These are phyloP conservation scores for Trematocara variabile DNA, from an alignment of 2,113 vertebrate species.

Conservation along the genomic window DNA sequence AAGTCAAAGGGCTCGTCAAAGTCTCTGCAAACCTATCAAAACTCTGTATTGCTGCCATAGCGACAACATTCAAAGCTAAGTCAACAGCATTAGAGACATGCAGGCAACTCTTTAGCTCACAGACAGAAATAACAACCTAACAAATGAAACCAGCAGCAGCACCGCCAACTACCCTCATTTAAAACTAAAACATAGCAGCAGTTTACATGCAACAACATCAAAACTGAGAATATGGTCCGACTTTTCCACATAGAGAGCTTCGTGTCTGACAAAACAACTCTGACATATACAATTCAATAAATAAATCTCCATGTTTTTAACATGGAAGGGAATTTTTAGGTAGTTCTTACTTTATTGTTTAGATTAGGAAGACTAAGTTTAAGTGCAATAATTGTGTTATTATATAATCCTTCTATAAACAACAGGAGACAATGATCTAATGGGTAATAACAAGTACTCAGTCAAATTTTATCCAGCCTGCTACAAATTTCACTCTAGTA, in stretches of 20 bases:
- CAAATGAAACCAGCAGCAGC: slow-evolving; percentile 11
- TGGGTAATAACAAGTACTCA: not conserved
- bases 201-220: not conserved
- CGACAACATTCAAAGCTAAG: slow-evolving; percentile 57
- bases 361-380: not conserved
- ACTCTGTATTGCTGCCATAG: slow-evolving; percentile 58
- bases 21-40: slow-evolving; percentile 1
- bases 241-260: not conserved
- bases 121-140: slow-evolving; percentile 52
- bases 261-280: not conserved
- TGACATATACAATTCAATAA: not conserved
- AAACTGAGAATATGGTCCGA: not conserved
- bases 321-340: not conserved
- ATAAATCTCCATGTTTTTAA: not conserved
- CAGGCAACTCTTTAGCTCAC: slow-evolving; percentile 35
- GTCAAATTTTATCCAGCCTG: not conserved
- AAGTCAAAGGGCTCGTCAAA: slow-evolving; percentile 13
- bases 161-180: not conserved
- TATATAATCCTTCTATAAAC: not conserved
- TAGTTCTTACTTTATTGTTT: not conserved
- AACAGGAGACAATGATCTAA: not conserved
- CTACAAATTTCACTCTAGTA: not conserved
- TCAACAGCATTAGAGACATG: slow-evolving; percentile 36
- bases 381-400: not conserved
- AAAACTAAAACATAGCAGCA: not conserved